Conservation (phyloP, 2,888 invertebrate genomes). For the Drosophila stalkeri region DNA sequence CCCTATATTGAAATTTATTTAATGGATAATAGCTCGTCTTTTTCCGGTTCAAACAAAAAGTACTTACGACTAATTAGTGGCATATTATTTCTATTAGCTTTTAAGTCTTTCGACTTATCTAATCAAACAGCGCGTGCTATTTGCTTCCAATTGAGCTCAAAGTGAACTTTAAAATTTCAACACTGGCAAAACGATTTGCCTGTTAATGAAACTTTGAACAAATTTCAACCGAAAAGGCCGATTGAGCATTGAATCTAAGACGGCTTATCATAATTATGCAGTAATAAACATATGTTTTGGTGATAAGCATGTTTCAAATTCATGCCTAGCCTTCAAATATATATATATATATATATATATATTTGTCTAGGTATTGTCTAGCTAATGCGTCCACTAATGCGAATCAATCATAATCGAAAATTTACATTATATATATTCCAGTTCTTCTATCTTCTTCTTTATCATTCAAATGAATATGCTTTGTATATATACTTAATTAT, state of each 20-base stretch:
- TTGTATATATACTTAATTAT: too few species aligned
- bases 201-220: slow-evolving; percentile 7
- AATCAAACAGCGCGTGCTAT: slow-evolving; percentile 35
- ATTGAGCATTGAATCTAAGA: neutral
- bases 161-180: slow-evolving; percentile 34
- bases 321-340: neutral
- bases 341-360: neutral
- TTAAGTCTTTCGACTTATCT: slow-evolving; percentile 37
- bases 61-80: slow-evolving; percentile 24
- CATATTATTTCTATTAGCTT: slow-evolving; percentile 24
- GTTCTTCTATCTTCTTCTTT: too few species aligned
- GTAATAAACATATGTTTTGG: slow-evolving; percentile 19
- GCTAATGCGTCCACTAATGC: neutral
- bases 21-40: slow-evolving; percentile 13
- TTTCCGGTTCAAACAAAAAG: slow-evolving; percentile 25
- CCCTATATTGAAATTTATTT: neutral
- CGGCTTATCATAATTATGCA: slow-evolving; percentile 22
- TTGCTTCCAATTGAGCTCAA: slow-evolving; percentile 20
- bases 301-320: slow-evolving; percentile 20
- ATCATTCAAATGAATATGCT: too few species aligned
- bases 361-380: neutral
- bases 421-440: too few species aligned
- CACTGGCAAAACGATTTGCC: slow-evolving; percentile 3
- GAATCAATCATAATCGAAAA: neutral
- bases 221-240: slow-evolving; percentile 16